phyloP scores from a whole-genome alignment of 2,888 invertebrate genomes.

The Hecatera dysodea region DNA sequence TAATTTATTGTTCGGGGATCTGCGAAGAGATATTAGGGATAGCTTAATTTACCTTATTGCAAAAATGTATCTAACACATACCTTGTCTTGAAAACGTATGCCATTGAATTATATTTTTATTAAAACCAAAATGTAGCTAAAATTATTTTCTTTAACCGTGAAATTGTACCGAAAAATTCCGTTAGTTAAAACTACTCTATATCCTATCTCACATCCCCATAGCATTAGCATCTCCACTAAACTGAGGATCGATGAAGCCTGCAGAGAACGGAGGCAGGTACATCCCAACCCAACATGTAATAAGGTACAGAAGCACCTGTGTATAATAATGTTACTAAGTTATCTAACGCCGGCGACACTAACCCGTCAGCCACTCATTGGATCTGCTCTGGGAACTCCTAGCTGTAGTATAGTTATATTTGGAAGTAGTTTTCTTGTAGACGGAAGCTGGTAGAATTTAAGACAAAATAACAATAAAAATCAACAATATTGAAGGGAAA shows the following conservation, averaged over 20 bases:
- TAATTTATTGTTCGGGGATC: too few species aligned
- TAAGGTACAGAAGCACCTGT: slow-evolving; percentile 30
- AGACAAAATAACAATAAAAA: too few species aligned
- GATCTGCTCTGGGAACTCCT: slow-evolving; percentile 10
- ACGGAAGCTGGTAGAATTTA: not conserved
- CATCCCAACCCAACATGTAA: not conserved
- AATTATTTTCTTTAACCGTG: too few species aligned
- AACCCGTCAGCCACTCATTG: slow-evolving; percentile 16
- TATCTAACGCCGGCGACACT: slow-evolving; percentile 28
- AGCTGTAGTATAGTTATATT: not conserved
- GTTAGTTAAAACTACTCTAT: not conserved
- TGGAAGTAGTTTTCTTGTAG: not conserved
- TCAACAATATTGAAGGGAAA: too few species aligned
- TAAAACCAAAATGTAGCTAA: too few species aligned
- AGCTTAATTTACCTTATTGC: too few species aligned
- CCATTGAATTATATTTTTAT: too few species aligned
- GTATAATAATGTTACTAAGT: slow-evolving; percentile 45
- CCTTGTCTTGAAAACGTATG: too few species aligned
- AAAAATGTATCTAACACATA: too few species aligned
- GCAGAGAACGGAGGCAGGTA: slow-evolving; percentile 16
- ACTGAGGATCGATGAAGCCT: slow-evolving; percentile 31
- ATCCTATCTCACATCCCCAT: not conserved
- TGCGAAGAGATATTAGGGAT: too few species aligned
- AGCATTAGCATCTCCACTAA: slow-evolving; percentile 26
- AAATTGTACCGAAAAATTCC: too few species aligned